phyloP scores from a whole-genome alignment of 2,797 vertebrate species.

The Schizopygopsis malacanthus region DNA sequence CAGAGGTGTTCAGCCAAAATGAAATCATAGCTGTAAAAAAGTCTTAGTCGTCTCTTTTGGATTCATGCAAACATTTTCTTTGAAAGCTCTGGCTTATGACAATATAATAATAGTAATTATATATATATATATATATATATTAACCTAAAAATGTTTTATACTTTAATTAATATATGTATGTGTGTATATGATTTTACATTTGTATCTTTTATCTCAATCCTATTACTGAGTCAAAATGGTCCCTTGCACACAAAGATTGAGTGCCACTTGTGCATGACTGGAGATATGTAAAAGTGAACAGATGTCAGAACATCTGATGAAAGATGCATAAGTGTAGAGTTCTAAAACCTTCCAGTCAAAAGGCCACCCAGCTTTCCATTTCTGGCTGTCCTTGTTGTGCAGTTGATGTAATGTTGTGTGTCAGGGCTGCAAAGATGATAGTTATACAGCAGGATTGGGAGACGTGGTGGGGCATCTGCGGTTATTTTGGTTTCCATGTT shows the following conservation, averaged over 20 bases:
- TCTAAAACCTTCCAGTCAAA: constrained; percentile 53
- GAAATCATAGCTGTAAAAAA: neutral
- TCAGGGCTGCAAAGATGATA: constrained; percentile 46
- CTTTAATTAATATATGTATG: no score
- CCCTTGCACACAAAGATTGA: constrained; percentile 19
- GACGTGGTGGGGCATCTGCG: constrained; percentile 74
- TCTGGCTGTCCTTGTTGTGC: constrained; percentile 30
- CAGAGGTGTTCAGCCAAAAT: neutral
- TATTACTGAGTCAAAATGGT: constrained; percentile 1
- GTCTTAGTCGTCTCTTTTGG: neutral
- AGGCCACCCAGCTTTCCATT: constrained; percentile 66
- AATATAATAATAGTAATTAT: no score
- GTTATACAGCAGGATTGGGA: constrained; percentile 57
- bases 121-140: no score
- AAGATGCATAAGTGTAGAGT: constrained; percentile 60
- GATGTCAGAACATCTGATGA: constrained; percentile 65
- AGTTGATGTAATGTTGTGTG: constrained; percentile 57
- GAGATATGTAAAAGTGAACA: constrained; percentile 56
- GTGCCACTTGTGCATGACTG: constrained; percentile 47
- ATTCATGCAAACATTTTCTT: neutral
- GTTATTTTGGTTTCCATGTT: constrained; percentile 75
- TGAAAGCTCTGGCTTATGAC: neutral
- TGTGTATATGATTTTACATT: no score
- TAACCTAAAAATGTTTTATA: no score
- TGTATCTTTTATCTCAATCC: neutral